Percentiles rank a stretch among this genome's conserved stretches.
Conservation (phyloP, 2,888 invertebrate genomes). For the Polietes domitor region DNA sequence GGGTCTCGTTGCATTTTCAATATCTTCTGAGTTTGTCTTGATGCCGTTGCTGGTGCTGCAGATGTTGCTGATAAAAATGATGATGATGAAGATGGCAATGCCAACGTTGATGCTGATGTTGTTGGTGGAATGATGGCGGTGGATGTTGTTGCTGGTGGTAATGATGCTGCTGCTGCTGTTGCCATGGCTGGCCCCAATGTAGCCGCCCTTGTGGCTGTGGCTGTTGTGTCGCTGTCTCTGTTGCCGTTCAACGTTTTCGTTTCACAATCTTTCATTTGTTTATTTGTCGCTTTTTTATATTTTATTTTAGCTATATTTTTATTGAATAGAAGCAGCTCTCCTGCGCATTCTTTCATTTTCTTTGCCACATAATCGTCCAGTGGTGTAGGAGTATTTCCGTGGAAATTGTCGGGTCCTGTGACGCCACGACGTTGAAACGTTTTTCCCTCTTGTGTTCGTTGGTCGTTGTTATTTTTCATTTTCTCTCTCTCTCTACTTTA, state of each 20-base stretch:
- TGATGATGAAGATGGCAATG: slow-evolving; percentile 44
- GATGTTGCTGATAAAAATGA: slow-evolving; percentile 52
- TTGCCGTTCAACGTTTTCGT: slow-evolving; percentile 18
- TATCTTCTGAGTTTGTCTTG: slow-evolving; percentile 62
- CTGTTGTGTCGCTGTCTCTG: too few relatives aligned
- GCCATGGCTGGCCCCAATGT: slow-evolving; percentile 22
- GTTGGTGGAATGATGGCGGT: slow-evolving; percentile 11
- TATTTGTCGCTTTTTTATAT: neutral
- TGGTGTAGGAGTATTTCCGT: neutral
- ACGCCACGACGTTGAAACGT: neutral
- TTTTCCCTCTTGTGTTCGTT: slow-evolving; percentile 39
- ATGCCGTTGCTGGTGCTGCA: slow-evolving; percentile 39
- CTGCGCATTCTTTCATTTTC: neutral
- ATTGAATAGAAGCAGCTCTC: neutral
- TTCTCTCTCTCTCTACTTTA: neutral
- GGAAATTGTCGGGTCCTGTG: neutral
- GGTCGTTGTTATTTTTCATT: slow-evolving; percentile 61
- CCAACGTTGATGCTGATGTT: slow-evolving; percentile 6
- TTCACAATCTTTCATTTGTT: slow-evolving; percentile 1
- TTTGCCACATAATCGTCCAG: neutral
- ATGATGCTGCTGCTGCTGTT: slow-evolving; percentile 18
- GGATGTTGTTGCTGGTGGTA: neutral
- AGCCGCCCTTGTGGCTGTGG: slow-evolving; percentile 27
- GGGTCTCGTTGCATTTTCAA: slow-evolving; percentile 76
- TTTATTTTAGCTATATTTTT: slow-evolving; percentile 14